Evolutionary conservation across 2,797 vertebrate species (phyloP).

Genomic region (Enteromius unitaeniatus): DNA sequence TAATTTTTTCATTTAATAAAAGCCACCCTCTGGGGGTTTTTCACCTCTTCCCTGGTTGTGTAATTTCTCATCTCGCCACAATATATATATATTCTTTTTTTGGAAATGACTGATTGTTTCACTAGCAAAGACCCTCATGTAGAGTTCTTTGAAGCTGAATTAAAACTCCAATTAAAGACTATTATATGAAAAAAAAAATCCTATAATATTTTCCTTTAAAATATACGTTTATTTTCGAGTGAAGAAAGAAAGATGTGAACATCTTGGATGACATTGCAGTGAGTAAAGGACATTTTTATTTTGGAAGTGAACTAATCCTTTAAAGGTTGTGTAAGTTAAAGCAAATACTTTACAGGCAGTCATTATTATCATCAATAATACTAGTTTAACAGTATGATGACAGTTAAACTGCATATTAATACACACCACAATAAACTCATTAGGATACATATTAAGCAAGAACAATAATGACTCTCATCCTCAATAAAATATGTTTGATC

Average conservation of each 20-base stretch:
- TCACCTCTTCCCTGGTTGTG: too few species aligned
- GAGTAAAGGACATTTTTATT: background rate
- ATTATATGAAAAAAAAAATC: background rate
- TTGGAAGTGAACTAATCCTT: background rate
- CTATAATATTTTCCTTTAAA: background rate
- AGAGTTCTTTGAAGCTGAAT: background rate
- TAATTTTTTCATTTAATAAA: too few species aligned
- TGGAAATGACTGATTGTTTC: background rate
- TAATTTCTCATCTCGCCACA: too few species aligned
- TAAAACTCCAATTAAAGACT: background rate
- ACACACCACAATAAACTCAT: constrained; percentile 10
- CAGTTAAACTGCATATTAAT: constrained; percentile 47
- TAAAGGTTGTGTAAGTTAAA: constrained; percentile 20
- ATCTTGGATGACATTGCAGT: background rate
- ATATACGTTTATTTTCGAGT: background rate
- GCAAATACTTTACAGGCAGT: constrained; percentile 33
- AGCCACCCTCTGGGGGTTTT: too few species aligned
- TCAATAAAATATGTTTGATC: background rate
- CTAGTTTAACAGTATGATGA: constrained; percentile 34
- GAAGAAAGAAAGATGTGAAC: background rate
- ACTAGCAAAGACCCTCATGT: background rate
- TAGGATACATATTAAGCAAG: constrained; percentile 28
- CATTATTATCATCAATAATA: constrained; percentile 36
- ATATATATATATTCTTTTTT: too few species aligned
- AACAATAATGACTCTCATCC: constrained; percentile 10